Percentiles rank a stretch among this genome's conserved stretches.
phyloP scores from a whole-genome alignment of 1,140 invertebrate genomes.

The Psix sp. region DNA sequence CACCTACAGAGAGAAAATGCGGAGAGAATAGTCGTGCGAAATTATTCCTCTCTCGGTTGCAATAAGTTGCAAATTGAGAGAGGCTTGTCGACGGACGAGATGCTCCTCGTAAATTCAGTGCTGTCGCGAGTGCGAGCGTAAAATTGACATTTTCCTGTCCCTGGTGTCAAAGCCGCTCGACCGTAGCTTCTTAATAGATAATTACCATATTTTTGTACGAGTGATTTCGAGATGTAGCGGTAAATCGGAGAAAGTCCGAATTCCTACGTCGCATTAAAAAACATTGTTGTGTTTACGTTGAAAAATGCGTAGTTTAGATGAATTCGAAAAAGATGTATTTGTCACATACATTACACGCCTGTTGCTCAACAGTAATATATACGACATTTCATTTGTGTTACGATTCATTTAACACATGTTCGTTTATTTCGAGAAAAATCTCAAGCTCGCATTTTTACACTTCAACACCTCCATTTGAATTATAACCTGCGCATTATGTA shows the following conservation, averaged over 20 bases:
- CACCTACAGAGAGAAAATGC: constrained; percentile 23
- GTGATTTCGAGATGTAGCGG: constrained; percentile 10
- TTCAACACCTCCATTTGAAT: too few species aligned
- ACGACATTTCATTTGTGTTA: too few species aligned
- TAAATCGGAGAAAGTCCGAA: constrained; percentile 2
- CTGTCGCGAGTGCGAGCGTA: constrained; percentile 38
- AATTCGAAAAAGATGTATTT: too few species aligned
- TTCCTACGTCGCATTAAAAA: not conserved
- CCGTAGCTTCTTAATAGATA: constrained; percentile 47
- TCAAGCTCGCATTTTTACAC: too few species aligned
- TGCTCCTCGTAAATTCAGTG: constrained; percentile 46
- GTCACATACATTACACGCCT: too few species aligned
- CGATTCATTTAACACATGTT: too few species aligned
- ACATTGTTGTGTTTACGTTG: too few species aligned
- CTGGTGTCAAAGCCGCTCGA: constrained; percentile 37
- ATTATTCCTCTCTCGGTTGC: constrained; percentile 47
- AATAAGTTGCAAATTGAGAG: constrained; percentile 54
- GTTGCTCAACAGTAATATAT: too few species aligned
- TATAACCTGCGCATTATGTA: too few species aligned
- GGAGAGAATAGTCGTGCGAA: constrained; percentile 38
- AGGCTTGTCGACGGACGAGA: constrained; percentile 37
- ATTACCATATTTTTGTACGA: constrained; percentile 39
- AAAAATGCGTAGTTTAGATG: too few species aligned
- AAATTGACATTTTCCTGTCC: constrained; percentile 53
- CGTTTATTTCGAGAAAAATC: too few species aligned